phyloP scores from a whole-genome alignment of 2,888 invertebrate genomes.

The Opisthograptis luteolata region DNA sequence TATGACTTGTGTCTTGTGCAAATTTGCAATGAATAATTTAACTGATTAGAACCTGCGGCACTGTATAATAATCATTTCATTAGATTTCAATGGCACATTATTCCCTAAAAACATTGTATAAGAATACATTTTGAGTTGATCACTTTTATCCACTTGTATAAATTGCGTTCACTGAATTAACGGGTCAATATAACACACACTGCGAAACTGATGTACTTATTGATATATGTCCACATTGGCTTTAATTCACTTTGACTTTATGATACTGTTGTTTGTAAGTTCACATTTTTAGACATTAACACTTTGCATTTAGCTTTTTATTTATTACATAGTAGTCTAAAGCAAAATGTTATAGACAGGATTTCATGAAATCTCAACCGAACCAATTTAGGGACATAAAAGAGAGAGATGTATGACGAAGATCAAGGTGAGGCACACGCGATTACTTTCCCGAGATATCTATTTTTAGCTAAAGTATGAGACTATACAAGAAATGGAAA shows the following conservation, averaged over 20 bases:
- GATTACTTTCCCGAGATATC: slow-evolving; percentile 34
- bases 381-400: slow-evolving; percentile 41
- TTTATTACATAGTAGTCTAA: background rate
- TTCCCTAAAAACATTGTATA: slow-evolving; percentile 2
- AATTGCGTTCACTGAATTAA: background rate
- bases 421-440: slow-evolving; percentile 52
- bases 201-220: background rate
- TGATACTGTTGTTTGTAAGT: background rate
- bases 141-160: background rate
- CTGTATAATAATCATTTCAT: slow-evolving; percentile 59
- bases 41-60: slow-evolving; percentile 75
- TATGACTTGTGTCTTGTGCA: slow-evolving; percentile 76
- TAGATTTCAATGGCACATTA: slow-evolving; percentile 23
- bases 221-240: background rate
- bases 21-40: slow-evolving; percentile 69
- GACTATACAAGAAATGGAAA: background rate
- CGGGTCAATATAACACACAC: background rate
- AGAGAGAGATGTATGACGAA: slow-evolving; percentile 55
- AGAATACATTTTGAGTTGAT: background rate
- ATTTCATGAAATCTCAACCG: slow-evolving; percentile 51
- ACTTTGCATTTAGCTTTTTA: background rate
- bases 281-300: background rate
- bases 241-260: background rate
- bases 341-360: slow-evolving; percentile 41
- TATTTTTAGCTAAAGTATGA: background rate